phyloP scores from a whole-genome alignment of 2,888 invertebrate species.

The Chaitophorus viminalis region DNA sequence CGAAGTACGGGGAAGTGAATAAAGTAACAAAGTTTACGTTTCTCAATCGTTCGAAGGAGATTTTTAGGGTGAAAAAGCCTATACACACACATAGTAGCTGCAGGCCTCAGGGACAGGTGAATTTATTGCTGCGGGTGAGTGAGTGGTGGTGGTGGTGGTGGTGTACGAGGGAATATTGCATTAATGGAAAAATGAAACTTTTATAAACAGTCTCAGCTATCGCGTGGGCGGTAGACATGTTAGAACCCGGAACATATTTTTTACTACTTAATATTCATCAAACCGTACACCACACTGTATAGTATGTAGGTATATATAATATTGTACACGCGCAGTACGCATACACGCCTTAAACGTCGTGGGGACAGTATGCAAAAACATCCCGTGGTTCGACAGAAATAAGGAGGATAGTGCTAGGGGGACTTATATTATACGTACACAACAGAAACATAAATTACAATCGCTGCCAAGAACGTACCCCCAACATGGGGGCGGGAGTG shows the following conservation, averaged over 20 bases:
- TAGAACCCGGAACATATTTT: constrained; percentile 33
- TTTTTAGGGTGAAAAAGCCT: constrained; percentile 48
- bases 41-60: constrained; percentile 53
- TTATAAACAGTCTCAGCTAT: constrained; percentile 44
- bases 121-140: no score
- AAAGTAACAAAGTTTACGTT: constrained; percentile 56
- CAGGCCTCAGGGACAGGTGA: constrained; percentile 52
- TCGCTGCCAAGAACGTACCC: constrained; percentile 11
- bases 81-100: constrained; percentile 15
- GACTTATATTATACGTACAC: not conserved
- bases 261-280: constrained; percentile 48
- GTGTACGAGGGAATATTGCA: constrained; percentile 36
- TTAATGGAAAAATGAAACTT: constrained; percentile 61
- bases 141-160: no score
- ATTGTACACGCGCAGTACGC: not conserved
- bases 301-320: no score
- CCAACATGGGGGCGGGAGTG: not conserved
- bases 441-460: constrained; percentile 39
- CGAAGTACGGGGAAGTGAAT: constrained; percentile 10
- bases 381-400: constrained; percentile 17
- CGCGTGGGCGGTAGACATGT: not conserved
- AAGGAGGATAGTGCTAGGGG: not conserved
- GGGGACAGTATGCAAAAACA: constrained; percentile 1
- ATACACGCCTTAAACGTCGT: constrained; percentile 5
- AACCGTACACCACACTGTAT: not conserved